Evolutionary conservation across 2,888 invertebrate genomes (phyloP), one percentile per base, ranked within the genome.

Genomic region (Mechanitis messenoides): DNA sequence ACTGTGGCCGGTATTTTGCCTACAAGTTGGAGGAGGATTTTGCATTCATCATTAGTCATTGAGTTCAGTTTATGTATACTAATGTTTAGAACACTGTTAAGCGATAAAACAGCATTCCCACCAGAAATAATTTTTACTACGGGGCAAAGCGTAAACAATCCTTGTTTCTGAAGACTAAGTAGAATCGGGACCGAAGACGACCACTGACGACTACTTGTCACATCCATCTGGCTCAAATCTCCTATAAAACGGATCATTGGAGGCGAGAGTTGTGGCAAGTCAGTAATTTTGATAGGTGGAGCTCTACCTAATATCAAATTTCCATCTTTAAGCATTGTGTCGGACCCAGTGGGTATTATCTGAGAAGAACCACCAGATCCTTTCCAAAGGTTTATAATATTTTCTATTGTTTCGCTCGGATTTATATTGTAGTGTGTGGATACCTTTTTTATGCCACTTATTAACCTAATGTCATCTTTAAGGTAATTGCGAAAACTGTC

Each of bases 81-180:
- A 55, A 71, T 70, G 33, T 72, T 68, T 9, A 74, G 66, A 56
- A 69, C 71, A 45, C 69, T 69, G 50, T 74, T 73, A 62, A 74
- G 68, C 5, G 63, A 65, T 9, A 69, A 63, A 6, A 73, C 72
- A 7, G 71, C 67, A 45, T 62, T 66, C 0, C 72, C 74, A 45
- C 55, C 61, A 20, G 59, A 62, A 3, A 71, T 59, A 42, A 72
- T 68, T 31, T 61, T 71, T 0, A 69, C 69, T 2, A 69, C 68
- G 12, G 53, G 58, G 56, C 74, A 66, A 28, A 63, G n/a, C n/a
- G 68, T 60, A 42, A 72, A 68, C 62, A 72, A 68, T 5, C 73
- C 73, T n/a, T 67, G 69, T 5, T 54, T 57, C 33, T 73, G 71
- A 6, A 74, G 72, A 6, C 62, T 67, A 20, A 72, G 61, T 20